Conservation (phyloP, 2,113 vertebrate genomes). For the Oxygymnocypris stewartii region DNA sequence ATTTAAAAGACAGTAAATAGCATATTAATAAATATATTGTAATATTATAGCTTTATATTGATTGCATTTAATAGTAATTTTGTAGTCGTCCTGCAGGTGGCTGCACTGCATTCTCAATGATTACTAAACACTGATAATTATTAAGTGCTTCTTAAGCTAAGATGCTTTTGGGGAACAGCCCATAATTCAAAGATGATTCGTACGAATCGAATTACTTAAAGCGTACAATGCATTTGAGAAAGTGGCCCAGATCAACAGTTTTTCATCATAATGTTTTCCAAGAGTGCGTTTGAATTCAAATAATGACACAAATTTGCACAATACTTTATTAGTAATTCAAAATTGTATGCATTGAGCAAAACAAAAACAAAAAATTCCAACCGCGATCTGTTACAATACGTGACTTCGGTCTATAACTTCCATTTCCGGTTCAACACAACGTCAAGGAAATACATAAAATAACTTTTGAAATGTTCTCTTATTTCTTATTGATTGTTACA, state of each 20-base stretch:
- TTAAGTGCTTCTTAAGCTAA: background rate
- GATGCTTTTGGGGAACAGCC: background rate
- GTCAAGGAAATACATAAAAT: constrained; percentile 54
- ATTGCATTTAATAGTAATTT: background rate
- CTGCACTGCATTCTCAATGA: background rate
- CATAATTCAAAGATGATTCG: background rate
- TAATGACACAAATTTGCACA: constrained; percentile 40
- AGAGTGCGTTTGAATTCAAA: background rate
- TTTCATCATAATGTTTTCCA: background rate
- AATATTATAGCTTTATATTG: background rate
- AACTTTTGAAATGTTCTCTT: constrained; percentile 49
- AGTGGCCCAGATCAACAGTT: too few species aligned
- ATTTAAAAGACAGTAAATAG: background rate
- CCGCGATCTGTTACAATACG: constrained; percentile 34
- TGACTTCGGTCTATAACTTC: constrained; percentile 7
- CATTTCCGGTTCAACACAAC: constrained; percentile 40
- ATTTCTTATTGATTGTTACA: constrained; percentile 53
- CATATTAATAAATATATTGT: background rate
- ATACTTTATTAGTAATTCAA: constrained; percentile 58
- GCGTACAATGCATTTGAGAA: too few species aligned
- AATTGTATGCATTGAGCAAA: constrained; percentile 43
- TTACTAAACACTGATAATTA: background rate
- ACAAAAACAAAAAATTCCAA: constrained; percentile 32
- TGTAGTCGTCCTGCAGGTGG: background rate
- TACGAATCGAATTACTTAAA: background rate